Evolutionary conservation across 2,888 invertebrate species (phyloP).

Genomic region (Perithous albicinctus): DNA sequence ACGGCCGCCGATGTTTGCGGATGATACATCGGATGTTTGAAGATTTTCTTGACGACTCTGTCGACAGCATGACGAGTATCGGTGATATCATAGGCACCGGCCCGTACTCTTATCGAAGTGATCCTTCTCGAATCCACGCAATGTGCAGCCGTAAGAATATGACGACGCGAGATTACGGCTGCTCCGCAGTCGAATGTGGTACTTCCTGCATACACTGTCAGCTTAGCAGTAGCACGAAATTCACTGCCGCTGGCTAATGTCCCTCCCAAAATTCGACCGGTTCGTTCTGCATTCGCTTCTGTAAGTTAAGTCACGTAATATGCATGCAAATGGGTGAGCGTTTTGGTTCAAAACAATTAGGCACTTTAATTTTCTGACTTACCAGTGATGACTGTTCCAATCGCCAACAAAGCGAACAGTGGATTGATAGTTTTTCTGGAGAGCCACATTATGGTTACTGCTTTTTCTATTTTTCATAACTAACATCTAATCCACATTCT

Average conservation of each 20-base stretch:
- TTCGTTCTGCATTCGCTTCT: not conserved
- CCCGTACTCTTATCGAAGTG: not conserved
- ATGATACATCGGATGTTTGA: not conserved
- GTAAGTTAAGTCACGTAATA: not conserved
- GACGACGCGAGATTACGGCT: not conserved
- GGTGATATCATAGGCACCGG: not conserved
- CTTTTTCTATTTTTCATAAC: not conserved
- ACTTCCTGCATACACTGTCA: not conserved
- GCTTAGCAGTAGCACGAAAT: not conserved
- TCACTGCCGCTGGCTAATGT: not conserved
- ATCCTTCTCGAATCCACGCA: not conserved
- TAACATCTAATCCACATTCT: not conserved
- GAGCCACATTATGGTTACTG: not conserved
- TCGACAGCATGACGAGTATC: not conserved
- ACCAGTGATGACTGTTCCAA: not conserved
- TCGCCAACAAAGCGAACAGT: not conserved
- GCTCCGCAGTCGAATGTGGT: not conserved
- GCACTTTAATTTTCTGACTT: not conserved
- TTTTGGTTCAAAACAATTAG: not conserved
- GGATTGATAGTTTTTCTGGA: not conserved
- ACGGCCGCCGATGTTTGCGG: rapidly evolving
- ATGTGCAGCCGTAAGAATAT: not conserved
- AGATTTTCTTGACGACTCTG: not conserved
- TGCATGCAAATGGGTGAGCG: not conserved
- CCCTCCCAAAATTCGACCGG: not conserved